Conservation (phyloP, 2,797 vertebrate genomes). For the Aphelocoma californica region DNA sequence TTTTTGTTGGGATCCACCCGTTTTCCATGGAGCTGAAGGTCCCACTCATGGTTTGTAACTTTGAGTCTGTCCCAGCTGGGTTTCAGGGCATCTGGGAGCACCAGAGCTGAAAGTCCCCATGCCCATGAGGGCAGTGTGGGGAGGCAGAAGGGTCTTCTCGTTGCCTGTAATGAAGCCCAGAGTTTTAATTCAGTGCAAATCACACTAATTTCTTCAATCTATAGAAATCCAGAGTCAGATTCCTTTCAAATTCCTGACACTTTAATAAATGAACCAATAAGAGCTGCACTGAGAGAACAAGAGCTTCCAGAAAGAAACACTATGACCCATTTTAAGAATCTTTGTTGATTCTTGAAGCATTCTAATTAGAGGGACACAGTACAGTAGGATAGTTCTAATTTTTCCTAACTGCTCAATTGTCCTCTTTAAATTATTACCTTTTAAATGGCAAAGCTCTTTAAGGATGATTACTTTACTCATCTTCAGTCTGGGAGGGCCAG, state of each 20-base stretch:
- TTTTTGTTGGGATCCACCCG: background rate
- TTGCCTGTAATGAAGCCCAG: background rate
- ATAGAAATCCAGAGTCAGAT: background rate
- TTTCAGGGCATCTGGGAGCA: background rate
- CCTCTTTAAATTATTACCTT: background rate
- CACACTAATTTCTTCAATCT: background rate
- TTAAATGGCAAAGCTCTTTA: background rate
- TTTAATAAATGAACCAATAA: background rate
- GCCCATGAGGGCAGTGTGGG: background rate
- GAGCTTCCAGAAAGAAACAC: background rate
- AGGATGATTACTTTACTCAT: slow-evolving; percentile 29
- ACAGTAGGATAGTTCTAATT: background rate
- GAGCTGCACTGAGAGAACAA: background rate
- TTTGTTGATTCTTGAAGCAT: background rate
- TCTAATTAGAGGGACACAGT: background rate
- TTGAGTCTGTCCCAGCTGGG: background rate
- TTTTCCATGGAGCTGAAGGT: background rate
- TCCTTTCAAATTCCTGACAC: background rate
- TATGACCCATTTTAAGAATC: background rate
- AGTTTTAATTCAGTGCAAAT: background rate
- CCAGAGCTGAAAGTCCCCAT: background rate
- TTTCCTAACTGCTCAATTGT: background rate
- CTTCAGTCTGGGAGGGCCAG: background rate
- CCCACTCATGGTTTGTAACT: rapidly evolving
- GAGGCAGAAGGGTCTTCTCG: background rate